A percentile compares a stretch with the other conserved stretches of the same genome.
Conservation (phyloP, 2,113 vertebrate genomes). For the Poeciliopsis prolifica region DNA sequence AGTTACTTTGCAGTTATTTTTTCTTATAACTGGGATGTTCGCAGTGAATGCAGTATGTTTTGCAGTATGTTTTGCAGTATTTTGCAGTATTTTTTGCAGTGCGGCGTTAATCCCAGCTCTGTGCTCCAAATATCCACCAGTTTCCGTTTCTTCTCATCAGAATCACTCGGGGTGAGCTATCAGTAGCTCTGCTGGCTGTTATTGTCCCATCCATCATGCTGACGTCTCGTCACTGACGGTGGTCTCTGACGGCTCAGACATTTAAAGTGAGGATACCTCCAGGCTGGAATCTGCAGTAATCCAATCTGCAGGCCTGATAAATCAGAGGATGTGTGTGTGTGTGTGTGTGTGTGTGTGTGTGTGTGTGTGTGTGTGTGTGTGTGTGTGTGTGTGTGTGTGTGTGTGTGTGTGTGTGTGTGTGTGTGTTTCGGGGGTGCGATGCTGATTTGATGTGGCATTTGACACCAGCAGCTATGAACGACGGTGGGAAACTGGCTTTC, state of each 20-base stretch:
- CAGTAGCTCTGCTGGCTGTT: constrained; percentile 59
- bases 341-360: constrained; percentile 12
- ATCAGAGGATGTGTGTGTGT: constrained; percentile 47
- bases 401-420: too few relatives aligned
- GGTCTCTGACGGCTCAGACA: constrained; percentile 63
- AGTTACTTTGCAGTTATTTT: too few relatives aligned
- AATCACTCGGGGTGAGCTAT: constrained; percentile 55
- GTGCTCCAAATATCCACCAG: constrained; percentile 20
- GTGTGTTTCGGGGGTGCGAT: too few relatives aligned
- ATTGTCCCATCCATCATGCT: constrained; percentile 70
- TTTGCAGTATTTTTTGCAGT: too few relatives aligned
- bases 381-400: too few relatives aligned
- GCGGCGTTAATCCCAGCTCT: constrained; percentile 24
- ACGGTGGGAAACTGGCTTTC: constrained; percentile 51
- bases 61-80: too few relatives aligned
- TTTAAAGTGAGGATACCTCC: constrained; percentile 62
- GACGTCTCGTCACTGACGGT: constrained; percentile 56
- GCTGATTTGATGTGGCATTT: constrained; percentile 42
- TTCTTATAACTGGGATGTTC: too few relatives aligned
- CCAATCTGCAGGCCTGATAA: constrained; percentile 51
- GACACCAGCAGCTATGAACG: constrained; percentile 46
- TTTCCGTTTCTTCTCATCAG: constrained; percentile 31
- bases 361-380: constrained; percentile 5
- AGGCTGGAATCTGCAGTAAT: constrained; percentile 64
- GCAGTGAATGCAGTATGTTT: too few relatives aligned